phyloP scores from a whole-genome alignment of 2,113 vertebrate genomes.

The Stictonetta naevosa region DNA sequence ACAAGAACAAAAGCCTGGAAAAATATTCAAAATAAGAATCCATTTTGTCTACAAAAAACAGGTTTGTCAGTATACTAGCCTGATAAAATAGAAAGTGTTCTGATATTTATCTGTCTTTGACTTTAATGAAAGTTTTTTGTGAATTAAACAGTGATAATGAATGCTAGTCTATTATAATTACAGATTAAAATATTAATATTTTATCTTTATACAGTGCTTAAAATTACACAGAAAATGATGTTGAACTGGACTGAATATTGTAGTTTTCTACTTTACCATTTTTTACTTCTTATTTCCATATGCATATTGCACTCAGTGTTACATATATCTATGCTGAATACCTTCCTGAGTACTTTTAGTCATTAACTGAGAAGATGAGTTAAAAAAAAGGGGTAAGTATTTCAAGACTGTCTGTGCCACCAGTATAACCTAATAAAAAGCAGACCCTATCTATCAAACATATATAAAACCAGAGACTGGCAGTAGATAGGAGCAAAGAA shows the following conservation, averaged over 20 bases:
- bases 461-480: not conserved
- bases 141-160: not conserved
- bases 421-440: not conserved
- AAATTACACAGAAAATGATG: not conserved
- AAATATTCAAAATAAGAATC: not conserved
- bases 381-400: not conserved
- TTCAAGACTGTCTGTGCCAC: not conserved
- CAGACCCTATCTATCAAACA: not conserved
- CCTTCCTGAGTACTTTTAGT: not conserved
- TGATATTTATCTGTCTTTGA: not conserved
- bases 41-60: not conserved
- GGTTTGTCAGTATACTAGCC: not conserved
- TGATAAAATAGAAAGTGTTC: not conserved
- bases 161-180: not conserved
- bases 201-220: not conserved
- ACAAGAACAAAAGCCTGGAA: not conserved
- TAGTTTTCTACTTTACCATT: not conserved
- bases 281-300: not conserved
- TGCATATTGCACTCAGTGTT: not conserved
- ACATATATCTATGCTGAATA: not conserved
- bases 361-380: not conserved
- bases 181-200: not conserved
- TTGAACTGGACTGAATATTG: not conserved
- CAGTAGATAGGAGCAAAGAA: not conserved
- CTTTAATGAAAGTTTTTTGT: not conserved